Conservation (phyloP, 2,888 invertebrate species). For the Ennomos fuscantarius region DNA sequence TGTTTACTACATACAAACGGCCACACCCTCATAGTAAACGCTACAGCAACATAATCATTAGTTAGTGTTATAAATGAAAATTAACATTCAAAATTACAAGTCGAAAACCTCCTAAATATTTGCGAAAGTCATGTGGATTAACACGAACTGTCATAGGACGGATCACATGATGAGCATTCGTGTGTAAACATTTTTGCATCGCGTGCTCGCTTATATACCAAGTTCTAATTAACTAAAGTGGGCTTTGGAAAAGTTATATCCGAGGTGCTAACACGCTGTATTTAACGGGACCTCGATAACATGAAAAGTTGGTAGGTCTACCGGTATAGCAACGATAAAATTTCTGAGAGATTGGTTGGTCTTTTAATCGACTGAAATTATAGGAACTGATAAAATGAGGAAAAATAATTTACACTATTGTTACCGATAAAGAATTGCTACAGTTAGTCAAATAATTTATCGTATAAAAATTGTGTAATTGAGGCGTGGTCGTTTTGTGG, state of each 20-base stretch:
- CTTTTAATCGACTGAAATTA: background rate
- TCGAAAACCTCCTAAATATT: conserved; percentile 8
- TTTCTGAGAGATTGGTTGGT: background rate
- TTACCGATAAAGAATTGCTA: too few relatives aligned
- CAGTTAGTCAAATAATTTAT: too few relatives aligned
- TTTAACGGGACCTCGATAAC: conserved; percentile 13
- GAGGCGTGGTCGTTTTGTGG: too few relatives aligned
- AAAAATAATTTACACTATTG: too few relatives aligned
- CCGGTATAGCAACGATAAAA: conserved; percentile 3
- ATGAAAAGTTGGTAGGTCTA: conserved; percentile 5
- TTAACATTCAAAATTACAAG: conserved; percentile 1
- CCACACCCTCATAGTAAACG: background rate
- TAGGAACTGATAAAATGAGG: too few relatives aligned
- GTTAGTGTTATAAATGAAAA: background rate
- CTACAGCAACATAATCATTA: background rate
- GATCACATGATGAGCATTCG: conserved; percentile 8
- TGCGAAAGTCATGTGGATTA: conserved; percentile 2
- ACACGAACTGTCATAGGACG: background rate
- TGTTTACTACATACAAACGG: background rate
- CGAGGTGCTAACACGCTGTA: conserved; percentile 8
- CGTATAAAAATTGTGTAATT: too few relatives aligned
- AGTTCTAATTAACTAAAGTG: conserved; percentile 35
- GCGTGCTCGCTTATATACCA: conserved; percentile 20
- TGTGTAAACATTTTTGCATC: conserved; percentile 17
- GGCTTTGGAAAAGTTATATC: conserved; percentile 18